Percentiles rank a stretch among this genome's conserved stretches.
phyloP scores from a whole-genome alignment of 1,140 invertebrate species.

The Drosophila punjabiensis region DNA sequence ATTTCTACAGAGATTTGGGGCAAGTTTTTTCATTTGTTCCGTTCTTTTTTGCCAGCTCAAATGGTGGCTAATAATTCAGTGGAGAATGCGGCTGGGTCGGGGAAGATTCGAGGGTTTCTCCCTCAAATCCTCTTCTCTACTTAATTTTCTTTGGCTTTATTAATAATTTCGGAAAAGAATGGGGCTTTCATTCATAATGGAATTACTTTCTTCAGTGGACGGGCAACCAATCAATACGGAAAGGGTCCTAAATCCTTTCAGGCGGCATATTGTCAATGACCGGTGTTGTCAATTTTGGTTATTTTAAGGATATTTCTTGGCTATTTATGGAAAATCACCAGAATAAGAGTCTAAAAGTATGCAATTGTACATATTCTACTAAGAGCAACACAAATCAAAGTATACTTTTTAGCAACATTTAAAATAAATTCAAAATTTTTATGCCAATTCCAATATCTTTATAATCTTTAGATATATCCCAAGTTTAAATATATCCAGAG shows the following conservation, averaged over 20 bases:
- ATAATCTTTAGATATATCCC: neutral
- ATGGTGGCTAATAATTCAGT: conserved; percentile 34
- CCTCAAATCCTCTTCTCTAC: conserved; percentile 21
- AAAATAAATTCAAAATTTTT: neutral
- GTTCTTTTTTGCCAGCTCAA: conserved; percentile 8
- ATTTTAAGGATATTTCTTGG: neutral
- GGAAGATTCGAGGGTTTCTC: neutral
- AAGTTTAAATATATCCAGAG: no score
- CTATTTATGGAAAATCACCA: no score
- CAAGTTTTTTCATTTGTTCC: conserved; percentile 54
- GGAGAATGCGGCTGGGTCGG: neutral
- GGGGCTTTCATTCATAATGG: conserved; percentile 43
- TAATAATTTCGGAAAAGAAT: conserved; percentile 41
- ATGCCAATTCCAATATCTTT: neutral
- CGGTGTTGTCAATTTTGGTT: neutral
- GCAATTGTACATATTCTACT: no score
- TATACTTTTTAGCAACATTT: neutral
- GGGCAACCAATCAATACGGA: conserved; percentile 37
- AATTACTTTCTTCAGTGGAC: conserved; percentile 21
- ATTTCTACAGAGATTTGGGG: conserved; percentile 80
- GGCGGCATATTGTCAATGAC: neutral
- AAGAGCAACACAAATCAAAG: neutral
- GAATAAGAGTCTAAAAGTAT: neutral
- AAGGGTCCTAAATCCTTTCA: conserved; percentile 25
- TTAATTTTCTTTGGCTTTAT: conserved; percentile 43